Evolutionary conservation across 2,888 invertebrate genomes (phyloP).

Genomic region (Myopa testacea): DNA sequence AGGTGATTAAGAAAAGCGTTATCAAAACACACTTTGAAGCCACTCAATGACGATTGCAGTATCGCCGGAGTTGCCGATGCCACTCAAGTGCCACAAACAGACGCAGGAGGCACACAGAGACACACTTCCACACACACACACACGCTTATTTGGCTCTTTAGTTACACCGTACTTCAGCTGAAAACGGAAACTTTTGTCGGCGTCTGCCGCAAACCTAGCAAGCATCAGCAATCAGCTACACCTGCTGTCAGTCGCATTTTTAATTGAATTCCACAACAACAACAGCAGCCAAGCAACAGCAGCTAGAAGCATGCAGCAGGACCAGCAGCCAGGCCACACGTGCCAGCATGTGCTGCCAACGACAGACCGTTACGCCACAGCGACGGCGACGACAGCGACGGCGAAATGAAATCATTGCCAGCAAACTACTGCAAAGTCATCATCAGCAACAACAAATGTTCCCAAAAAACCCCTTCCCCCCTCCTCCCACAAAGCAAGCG

Average conservation of each 20-base stretch:
- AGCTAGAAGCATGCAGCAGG: constrained; percentile 37
- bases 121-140: constrained; percentile 30
- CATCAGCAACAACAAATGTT: background rate
- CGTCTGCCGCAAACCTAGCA: background rate
- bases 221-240: constrained; percentile 54
- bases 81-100: constrained; percentile 32
- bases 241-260: constrained; percentile 62
- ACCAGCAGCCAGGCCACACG: constrained; percentile 44
- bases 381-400: constrained; percentile 37
- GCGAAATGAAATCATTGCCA: constrained; percentile 35
- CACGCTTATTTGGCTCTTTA: constrained; percentile 1
- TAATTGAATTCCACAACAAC: constrained; percentile 51
- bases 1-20: too few species aligned
- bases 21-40: background rate
- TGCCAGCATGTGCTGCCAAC: constrained; percentile 51
- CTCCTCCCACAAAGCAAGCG: background rate
- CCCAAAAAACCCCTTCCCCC: background rate
- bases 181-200: constrained; percentile 2
- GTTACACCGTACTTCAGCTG: constrained; percentile 11
- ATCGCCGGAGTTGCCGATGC: constrained; percentile 31
- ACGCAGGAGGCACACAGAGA: constrained; percentile 18
- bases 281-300: constrained; percentile 26
- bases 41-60: background rate
- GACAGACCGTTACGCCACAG: constrained; percentile 41
- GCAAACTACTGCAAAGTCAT: constrained; percentile 27